These are phyloP conservation scores for Sinohyriopsis cumingii DNA, from an alignment of 2,888 invertebrate genomes.

Conservation along the genomic window DNA sequence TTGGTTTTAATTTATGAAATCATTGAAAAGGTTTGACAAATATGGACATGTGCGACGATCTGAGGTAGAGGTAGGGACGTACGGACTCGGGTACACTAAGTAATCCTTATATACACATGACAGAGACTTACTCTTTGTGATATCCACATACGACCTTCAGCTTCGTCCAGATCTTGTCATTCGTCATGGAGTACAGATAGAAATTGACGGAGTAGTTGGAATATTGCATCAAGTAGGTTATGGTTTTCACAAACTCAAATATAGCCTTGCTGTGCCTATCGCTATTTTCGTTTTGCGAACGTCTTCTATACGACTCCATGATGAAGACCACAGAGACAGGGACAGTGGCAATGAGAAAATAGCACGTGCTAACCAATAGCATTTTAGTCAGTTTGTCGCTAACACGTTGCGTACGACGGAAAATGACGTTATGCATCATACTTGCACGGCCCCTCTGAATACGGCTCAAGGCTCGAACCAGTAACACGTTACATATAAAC, in stretches of 20 bases:
- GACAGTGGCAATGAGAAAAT: slow-evolving; percentile 40
- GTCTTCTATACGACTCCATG: slow-evolving; percentile 38
- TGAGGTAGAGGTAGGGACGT: too few species aligned
- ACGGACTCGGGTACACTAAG: too few species aligned
- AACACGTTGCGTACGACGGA: slow-evolving; percentile 16
- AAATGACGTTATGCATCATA: slow-evolving; percentile 18
- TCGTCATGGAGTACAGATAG: slow-evolving; percentile 44
- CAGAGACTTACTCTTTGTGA: slow-evolving; percentile 25
- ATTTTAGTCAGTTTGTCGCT: slow-evolving; percentile 44
- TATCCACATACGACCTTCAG: slow-evolving; percentile 21
- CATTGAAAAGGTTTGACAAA: too few species aligned
- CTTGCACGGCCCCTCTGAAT: slow-evolving; percentile 22
- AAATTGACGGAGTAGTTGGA: slow-evolving; percentile 47
- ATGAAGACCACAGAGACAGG: slow-evolving; percentile 46
- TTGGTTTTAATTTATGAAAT: too few species aligned
- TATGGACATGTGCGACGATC: too few species aligned
- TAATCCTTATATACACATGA: too few species aligned
- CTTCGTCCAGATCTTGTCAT: slow-evolving; percentile 31
- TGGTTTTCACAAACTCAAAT: slow-evolving; percentile 37
- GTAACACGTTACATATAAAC: slow-evolving; percentile 38
- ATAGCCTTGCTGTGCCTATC: slow-evolving; percentile 8
- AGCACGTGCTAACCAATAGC: slow-evolving; percentile 37
- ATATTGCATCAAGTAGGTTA: slow-evolving; percentile 36
- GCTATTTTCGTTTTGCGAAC: slow-evolving; percentile 7
- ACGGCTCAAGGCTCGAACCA: slow-evolving; percentile 19